Evolutionary conservation across 2,888 invertebrate genomes (phyloP).

Genomic region (Timema podura): DNA sequence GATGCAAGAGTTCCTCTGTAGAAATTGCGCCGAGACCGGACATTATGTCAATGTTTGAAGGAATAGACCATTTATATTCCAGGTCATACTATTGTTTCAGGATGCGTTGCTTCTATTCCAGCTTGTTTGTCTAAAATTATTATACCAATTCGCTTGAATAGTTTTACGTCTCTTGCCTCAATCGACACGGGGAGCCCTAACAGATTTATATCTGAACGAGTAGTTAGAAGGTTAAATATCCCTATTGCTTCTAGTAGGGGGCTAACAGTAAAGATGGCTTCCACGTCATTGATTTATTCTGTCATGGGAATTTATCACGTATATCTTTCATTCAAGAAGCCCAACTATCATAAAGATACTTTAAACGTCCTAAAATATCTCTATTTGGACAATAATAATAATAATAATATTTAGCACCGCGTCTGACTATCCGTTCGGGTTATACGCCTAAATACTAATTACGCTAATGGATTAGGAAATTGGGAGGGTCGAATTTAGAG

Average conservation of each 20-base stretch:
- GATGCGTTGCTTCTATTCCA: background rate
- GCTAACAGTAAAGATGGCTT: constrained; percentile 10
- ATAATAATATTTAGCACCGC: too few relatives aligned
- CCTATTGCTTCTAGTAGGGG: background rate
- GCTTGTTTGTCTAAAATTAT: background rate
- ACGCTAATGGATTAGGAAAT: too few relatives aligned
- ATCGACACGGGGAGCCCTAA: constrained; percentile 5
- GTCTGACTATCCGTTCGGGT: too few relatives aligned
- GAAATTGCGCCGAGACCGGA: too few relatives aligned
- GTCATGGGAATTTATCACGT: background rate
- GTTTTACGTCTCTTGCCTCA: background rate
- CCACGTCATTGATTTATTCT: background rate
- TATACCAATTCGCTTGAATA: constrained; percentile 11
- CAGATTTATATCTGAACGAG: constrained; percentile 6
- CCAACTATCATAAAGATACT: background rate
- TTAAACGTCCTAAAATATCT: background rate
- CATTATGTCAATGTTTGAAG: too few relatives aligned
- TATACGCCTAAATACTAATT: too few relatives aligned
- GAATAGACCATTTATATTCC: too few relatives aligned
- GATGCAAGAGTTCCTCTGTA: too few relatives aligned
- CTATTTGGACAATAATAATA: background rate
- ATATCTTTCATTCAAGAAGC: background rate
- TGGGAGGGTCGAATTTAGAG: too few relatives aligned
- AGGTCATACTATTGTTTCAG: too few relatives aligned
- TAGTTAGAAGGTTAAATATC: background rate